Conservation (phyloP, 2,113 vertebrate species). For the Gallinago media region DNA sequence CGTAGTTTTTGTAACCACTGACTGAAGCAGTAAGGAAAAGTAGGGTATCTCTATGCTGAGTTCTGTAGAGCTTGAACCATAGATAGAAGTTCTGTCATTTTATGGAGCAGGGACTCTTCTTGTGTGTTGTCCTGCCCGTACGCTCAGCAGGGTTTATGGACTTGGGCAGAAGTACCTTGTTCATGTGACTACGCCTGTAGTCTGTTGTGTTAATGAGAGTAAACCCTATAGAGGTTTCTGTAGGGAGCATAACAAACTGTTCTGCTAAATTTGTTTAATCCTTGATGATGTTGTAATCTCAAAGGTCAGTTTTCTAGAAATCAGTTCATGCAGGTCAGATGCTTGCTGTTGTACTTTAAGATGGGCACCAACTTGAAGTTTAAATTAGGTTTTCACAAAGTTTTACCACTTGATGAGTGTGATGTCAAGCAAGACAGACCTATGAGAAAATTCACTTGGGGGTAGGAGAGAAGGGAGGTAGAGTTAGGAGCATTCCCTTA, state of each 20-base stretch:
- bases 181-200: not conserved
- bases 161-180: not conserved
- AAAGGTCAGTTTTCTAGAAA: not conserved
- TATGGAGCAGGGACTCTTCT: not conserved
- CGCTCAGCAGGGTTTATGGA: not conserved
- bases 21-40: not conserved
- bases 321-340: not conserved
- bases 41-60: not conserved
- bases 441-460: not conserved
- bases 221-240: not conserved
- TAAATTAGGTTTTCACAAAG: not conserved
- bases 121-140: not conserved
- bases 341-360: not conserved
- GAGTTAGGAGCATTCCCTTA: not conserved
- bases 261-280: not conserved
- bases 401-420: not conserved
- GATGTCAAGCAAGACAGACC: not conserved
- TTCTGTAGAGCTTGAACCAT: not conserved
- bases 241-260: too few relatives aligned
- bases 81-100: not conserved
- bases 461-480: not conserved
- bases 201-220: not conserved
- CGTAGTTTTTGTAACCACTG: not conserved
- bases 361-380: not conserved
- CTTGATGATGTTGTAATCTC: not conserved